Base-by-base conservation (phyloP, 2,113 vertebrate species). In the Prietella phreatophila region DNA sequence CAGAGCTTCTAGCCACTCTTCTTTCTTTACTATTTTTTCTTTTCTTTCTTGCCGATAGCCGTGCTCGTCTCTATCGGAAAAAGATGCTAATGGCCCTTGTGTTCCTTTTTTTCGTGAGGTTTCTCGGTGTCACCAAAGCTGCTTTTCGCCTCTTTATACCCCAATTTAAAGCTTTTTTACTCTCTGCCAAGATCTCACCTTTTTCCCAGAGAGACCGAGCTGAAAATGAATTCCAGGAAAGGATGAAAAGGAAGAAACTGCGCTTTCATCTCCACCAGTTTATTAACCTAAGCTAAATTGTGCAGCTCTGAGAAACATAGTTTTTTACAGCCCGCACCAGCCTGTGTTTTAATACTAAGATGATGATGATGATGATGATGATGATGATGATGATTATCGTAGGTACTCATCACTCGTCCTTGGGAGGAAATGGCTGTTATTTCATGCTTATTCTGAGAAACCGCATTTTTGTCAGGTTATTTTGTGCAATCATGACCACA, bases 201-300 rank as follows among this genome's bases (percentile, higher is more conserved):
- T 58, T 87, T 78, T 78, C 71, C 75, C 73, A 69, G 53, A 82
- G n/a, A n/a, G 53, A 53, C 27, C 0, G 53, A 42, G 30, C 73
- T 69, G 65, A 69, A 84, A 83, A 89, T 30, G 56, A 76, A 85
- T 89, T 73, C 8, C 69, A 42, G 82, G 30, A 88, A 30, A 33
- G 42, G 69, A 87, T 50, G 42, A 88, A 86, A 86, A 80, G 83
- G 30, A 63, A 87, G 53, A 87, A 56, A 36, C 13, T 39, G 33
- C 63, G 86, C 61, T 84, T 86, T 86, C 71, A 58, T 83, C 85
- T 88, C 61, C 33, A 73, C 19, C 47, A 65, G 33, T 86, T 87
- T 80, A 86, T 86, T 87, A 82, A 85, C 20, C 81, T 47, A 65
- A 90, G 88, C 88, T 71, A 80, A 88, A 91, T 67, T 81, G 73